Conservation (phyloP, 2,113 vertebrate genomes). For the Petrocephalus microphthalmus region DNA sequence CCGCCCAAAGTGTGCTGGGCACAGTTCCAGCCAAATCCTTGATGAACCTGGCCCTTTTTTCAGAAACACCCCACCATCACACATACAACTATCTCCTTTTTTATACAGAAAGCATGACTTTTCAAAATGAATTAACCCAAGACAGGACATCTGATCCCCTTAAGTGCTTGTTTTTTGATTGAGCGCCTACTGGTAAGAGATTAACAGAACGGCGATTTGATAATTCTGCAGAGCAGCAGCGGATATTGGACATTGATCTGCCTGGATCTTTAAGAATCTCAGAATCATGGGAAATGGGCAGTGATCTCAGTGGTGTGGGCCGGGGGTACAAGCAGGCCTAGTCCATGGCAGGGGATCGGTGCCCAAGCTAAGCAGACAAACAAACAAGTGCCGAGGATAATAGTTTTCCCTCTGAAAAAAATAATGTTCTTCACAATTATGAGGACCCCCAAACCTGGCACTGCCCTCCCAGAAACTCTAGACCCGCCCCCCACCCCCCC, state of each 20-base stretch:
- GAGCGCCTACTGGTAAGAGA: not conserved
- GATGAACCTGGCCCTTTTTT: not conserved
- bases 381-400: not conserved
- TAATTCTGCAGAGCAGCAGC: not conserved
- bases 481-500: not conserved
- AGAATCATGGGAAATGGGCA: not conserved
- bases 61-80: not conserved
- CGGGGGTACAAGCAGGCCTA: not conserved
- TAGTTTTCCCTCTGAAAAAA: not conserved
- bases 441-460: not conserved
- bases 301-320: not conserved
- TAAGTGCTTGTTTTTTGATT: not conserved
- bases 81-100: not conserved
- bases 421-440: no score
- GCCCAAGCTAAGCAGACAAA: not conserved
- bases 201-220: not conserved
- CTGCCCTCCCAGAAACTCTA: not conserved
- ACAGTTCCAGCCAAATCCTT: not conserved
- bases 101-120: not conserved
- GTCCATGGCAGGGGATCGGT: not conserved
- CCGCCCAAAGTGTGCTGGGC: not conserved
- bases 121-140: not conserved
- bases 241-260: not conserved
- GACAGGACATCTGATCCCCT: not conserved
- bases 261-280: not conserved